These are phyloP conservation scores for Atrichornis clamosus DNA, from an alignment of 2,113 vertebrate species.

Conservation along the genomic window DNA sequence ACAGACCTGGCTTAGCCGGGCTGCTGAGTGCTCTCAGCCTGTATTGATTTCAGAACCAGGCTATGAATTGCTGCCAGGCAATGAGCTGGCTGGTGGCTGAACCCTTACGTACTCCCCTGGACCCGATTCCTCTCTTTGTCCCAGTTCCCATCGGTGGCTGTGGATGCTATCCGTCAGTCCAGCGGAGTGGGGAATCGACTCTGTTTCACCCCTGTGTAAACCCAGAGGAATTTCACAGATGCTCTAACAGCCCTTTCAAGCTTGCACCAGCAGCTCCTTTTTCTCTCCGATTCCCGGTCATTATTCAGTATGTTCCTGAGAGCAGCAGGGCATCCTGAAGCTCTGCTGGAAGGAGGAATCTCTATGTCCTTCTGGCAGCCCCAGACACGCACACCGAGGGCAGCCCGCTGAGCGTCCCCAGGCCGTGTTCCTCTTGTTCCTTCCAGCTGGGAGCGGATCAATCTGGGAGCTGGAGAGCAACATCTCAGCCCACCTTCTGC, in stretches of 20 bases:
- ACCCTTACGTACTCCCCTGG: background rate
- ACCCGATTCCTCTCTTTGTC: background rate
- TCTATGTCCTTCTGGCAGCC: background rate
- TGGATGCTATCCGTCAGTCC: background rate
- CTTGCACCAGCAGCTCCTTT: background rate
- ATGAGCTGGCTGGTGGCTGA: slow-evolving; percentile 2
- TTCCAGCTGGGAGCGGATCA: background rate
- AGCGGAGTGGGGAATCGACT: background rate
- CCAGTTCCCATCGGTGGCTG: background rate
- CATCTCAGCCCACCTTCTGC: background rate
- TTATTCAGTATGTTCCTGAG: background rate
- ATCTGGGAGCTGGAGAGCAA: background rate
- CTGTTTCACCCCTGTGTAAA: fast-evolving
- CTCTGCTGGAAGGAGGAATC: background rate
- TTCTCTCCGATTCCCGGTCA: background rate
- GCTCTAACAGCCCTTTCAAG: background rate
- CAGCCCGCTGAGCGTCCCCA: background rate
- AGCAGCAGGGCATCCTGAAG: background rate
- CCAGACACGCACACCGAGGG: background rate
- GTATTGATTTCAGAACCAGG: slow-evolving; percentile 27
- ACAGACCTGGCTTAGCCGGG: slow-evolving; percentile 1
- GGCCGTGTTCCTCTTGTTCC: fast-evolving
- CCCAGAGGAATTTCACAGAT: background rate
- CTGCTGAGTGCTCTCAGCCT: slow-evolving; percentile 26
- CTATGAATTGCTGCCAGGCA: slow-evolving; percentile 32